Evolutionary conservation across 2,797 vertebrate species (phyloP).

Genomic region (Geotrypetes seraphini): DNA sequence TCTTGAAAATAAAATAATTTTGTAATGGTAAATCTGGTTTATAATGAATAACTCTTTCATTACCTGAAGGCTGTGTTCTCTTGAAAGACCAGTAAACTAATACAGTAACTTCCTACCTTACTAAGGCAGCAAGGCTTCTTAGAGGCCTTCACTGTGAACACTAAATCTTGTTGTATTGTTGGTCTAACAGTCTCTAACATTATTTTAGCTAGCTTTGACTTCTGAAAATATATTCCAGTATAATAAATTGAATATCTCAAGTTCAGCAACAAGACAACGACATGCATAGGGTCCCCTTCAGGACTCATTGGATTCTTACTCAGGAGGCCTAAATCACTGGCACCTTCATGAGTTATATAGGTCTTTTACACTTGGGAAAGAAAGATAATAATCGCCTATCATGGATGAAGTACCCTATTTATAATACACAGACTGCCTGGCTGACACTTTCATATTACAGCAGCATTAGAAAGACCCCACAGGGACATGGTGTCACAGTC

Average conservation of each 20-base stretch:
- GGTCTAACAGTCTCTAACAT: slow-evolving; percentile 37
- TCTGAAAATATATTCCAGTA: slow-evolving; percentile 42
- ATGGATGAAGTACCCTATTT: slow-evolving; percentile 61
- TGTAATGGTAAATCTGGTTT: no score
- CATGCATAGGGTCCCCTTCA: slow-evolving; percentile 45
- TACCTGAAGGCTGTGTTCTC: neutral
- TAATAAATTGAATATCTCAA: slow-evolving; percentile 46
- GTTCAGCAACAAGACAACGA: slow-evolving; percentile 43
- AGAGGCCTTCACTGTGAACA: slow-evolving; percentile 20
- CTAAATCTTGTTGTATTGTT: slow-evolving; percentile 32
- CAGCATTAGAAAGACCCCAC: slow-evolving; percentile 47
- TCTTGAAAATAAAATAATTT: no score
- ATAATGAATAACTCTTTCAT: no score
- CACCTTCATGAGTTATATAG: slow-evolving; percentile 52
- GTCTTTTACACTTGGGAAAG: slow-evolving; percentile 53
- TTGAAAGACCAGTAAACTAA: slow-evolving; percentile 8
- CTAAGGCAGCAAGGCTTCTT: slow-evolving; percentile 25
- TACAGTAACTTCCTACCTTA: slow-evolving; percentile 16
- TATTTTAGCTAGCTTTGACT: slow-evolving; percentile 41
- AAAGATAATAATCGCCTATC: slow-evolving; percentile 59
- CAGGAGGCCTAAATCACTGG: slow-evolving; percentile 45
- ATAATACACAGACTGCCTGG: slow-evolving; percentile 46
- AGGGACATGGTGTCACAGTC: slow-evolving; percentile 47
- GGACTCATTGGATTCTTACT: slow-evolving; percentile 50
- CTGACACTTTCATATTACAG: slow-evolving; percentile 58